Base-by-base conservation (phyloP, 2,888 invertebrate species). In the Dendrolimus pini region DNA sequence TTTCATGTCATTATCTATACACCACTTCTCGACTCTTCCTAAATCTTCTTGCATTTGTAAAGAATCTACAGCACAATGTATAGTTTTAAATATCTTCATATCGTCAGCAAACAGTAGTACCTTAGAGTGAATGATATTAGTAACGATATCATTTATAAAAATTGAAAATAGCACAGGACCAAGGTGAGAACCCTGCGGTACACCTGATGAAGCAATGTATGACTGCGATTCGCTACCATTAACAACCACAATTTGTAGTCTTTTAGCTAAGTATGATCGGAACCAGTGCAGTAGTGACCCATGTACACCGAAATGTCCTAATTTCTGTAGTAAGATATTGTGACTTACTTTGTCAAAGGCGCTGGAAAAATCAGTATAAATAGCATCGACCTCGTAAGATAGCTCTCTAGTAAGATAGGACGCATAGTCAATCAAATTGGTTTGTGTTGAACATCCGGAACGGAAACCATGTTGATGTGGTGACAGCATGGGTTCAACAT, bases 151-250 rank as follows among this genome's bases (percentile, higher is more conserved):
- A 41, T 58, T 58, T 6, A 58, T 58, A 41, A 55, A 58, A 12
- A 58, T 55, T 53, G 55, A 55, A 52, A 58, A 58, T 30, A 58
- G 30, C n/a, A 54, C n/a, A n/a, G 54, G 57, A n/a, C 52, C 54
- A 10, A 58, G 53, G 41, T 30, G 41, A 7, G 55, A 55, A 18
- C 52, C 55, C 18, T 58, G 53, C 14, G 53, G 3, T 30, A 30
- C 30, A 30, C 3, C 30, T 30, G 30, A 6, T 0, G 30, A 30
- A 30, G 30, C 30, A 30, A 30, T 30, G 30, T 30, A 6, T 6
- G 30, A 3, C 30, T 30, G 30, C 30, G 30, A 30, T 30, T 30
- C 30, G 30, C 30, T 30, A 54, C 54, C 56, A 41, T 56, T 18
- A 10, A 54, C 54, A 41, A 41, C 58, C 10, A 58, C 47, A 54